Conservation (phyloP, 2,888 invertebrate species). For the Netelia virgata region DNA sequence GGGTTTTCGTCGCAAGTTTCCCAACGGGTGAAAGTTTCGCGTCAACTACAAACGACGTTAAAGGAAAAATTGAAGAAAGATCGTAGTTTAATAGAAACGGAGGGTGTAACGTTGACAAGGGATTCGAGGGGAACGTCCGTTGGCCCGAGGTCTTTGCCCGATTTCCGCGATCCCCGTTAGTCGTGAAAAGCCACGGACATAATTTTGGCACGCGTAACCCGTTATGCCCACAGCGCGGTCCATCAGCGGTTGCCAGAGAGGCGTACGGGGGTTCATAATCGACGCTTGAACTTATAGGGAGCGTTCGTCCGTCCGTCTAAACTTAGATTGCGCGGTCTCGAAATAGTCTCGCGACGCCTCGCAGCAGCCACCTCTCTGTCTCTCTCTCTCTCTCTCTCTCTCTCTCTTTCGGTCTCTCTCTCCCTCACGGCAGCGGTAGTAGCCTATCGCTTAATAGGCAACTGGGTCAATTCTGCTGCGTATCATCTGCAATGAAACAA, state of each 20-base stretch:
- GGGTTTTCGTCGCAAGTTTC: too few species aligned
- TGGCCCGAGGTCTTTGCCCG: constrained; percentile 79
- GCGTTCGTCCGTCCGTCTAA: constrained; percentile 82
- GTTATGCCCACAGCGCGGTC: constrained; percentile 74
- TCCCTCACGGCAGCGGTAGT: constrained; percentile 8
- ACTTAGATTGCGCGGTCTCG: constrained; percentile 80
- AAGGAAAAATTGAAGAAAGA: constrained; percentile 27
- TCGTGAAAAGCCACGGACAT: constrained; percentile 72
- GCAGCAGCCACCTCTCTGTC: constrained; percentile 71
- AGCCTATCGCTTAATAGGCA: constrained; percentile 81
- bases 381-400: too few species aligned
- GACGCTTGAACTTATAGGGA: constrained; percentile 84
- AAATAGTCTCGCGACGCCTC: constrained; percentile 81
- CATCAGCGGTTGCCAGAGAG: constrained; percentile 61
- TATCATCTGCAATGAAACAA: constrained; percentile 67
- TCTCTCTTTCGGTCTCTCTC: constrained; percentile 25
- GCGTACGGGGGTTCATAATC: constrained; percentile 79
- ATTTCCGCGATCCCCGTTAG: constrained; percentile 66
- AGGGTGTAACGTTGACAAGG: neutral
- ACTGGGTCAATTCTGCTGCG: constrained; percentile 81
- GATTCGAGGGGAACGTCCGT: constrained; percentile 51
- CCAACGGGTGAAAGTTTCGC: constrained; percentile 20
- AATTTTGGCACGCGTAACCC: constrained; percentile 80
- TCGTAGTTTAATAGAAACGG: neutral
- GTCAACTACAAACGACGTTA: constrained; percentile 22